A percentile compares a stretch with the other conserved stretches of the same genome.
Evolutionary conservation across 2,888 invertebrate genomes (phyloP).

Genomic region (Megamerina dolium): DNA sequence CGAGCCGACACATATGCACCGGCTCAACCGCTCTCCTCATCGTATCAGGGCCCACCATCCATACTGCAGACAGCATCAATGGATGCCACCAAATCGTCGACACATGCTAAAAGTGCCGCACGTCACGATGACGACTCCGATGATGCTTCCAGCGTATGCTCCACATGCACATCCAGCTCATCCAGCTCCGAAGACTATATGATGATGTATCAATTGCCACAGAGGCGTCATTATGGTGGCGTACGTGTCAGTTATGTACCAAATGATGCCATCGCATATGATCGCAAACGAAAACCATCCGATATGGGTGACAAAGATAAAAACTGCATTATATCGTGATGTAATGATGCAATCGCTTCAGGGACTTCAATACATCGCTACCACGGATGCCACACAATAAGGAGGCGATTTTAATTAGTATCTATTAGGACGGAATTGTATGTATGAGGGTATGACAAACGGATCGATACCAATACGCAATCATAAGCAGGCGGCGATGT

Average conservation of each 20-base stretch:
- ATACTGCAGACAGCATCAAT: slow-evolving; percentile 23
- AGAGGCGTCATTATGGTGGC: slow-evolving; percentile 77
- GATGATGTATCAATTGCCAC: slow-evolving; percentile 78
- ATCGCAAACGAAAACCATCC: slow-evolving; percentile 59
- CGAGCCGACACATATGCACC: slow-evolving; percentile 42
- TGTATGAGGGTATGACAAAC: neutral
- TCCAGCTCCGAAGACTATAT: slow-evolving; percentile 81
- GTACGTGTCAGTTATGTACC: slow-evolving; percentile 89
- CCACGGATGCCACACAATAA: too few species aligned
- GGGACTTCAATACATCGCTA: too few species aligned
- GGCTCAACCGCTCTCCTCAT: slow-evolving; percentile 42
- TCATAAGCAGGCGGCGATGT: neutral
- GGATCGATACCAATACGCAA: neutral
- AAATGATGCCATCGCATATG: slow-evolving; percentile 82
- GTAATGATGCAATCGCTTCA: too few species aligned
- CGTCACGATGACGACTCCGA: slow-evolving; percentile 53
- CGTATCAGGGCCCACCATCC: slow-evolving; percentile 40
- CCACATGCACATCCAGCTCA: slow-evolving; percentile 83
- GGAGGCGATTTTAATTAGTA: slow-evolving; percentile 28
- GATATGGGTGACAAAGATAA: slow-evolving; percentile 58
- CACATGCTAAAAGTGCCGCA: slow-evolving; percentile 23
- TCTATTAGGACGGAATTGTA: slow-evolving; percentile 17
- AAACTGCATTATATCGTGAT: slow-evolving; percentile 84
- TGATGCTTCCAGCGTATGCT: slow-evolving; percentile 75
- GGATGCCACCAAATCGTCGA: too few species aligned